Percentiles rank a stretch among this genome's conserved stretches.
phyloP scores from a whole-genome alignment of 2,113 vertebrate species.

The Riparia riparia region DNA sequence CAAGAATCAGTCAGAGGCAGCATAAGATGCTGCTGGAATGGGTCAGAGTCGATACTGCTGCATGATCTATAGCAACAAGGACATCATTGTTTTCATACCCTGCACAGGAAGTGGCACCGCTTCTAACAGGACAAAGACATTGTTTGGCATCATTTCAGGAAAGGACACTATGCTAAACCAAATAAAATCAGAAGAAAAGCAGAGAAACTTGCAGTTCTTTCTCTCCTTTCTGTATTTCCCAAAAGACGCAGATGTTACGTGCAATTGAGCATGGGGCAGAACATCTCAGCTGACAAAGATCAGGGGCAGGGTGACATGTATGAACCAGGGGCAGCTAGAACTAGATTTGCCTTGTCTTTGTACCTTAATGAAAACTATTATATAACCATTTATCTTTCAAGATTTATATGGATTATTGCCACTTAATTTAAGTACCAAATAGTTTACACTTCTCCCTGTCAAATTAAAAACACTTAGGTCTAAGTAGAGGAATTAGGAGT shows the following conservation, averaged over 20 bases:
- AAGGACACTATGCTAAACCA: neutral
- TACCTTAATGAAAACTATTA: neutral
- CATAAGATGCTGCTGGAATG: neutral
- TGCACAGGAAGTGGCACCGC: neutral
- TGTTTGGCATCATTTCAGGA: neutral
- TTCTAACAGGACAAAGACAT: neutral
- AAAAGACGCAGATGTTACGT: neutral
- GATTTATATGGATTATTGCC: neutral
- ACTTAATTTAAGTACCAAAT: neutral
- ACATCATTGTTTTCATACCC: neutral
- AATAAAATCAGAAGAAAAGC: neutral
- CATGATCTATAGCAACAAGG: neutral
- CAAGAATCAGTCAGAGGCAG: neutral
- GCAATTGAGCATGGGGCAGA: neutral
- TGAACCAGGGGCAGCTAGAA: neutral
- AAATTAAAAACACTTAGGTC: neutral
- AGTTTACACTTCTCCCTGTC: slow-evolving; percentile 2
- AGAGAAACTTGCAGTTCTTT: neutral
- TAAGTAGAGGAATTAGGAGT: slow-evolving; percentile 6
- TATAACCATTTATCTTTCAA: neutral
- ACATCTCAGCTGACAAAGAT: neutral
- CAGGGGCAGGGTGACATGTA: neutral
- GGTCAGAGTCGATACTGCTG: neutral
- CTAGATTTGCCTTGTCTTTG: neutral
- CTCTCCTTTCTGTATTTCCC: neutral